Evolutionary conservation across 2,797 vertebrate species (phyloP).

Genomic region (Crenichthys baileyi): DNA sequence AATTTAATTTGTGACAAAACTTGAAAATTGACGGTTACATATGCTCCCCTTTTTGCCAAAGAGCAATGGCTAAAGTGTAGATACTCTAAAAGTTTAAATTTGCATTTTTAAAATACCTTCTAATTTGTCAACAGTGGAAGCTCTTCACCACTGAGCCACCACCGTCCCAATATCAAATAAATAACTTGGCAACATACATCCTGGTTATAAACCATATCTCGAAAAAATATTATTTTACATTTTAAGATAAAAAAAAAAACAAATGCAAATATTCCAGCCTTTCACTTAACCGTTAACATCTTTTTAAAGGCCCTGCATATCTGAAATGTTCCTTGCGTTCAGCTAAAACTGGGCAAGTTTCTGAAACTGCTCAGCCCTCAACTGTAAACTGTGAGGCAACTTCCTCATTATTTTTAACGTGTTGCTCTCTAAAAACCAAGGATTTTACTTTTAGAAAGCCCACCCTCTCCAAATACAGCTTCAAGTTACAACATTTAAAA

Average conservation of each 20-base stretch:
- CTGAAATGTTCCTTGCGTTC: background rate
- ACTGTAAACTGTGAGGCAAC: background rate
- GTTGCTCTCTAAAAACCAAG: background rate
- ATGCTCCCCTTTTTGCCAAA: background rate
- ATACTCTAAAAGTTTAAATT: background rate
- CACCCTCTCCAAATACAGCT: slow-evolving; percentile 1
- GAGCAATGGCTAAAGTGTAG: background rate
- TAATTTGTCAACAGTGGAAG: background rate
- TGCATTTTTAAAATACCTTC: background rate
- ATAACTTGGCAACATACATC: background rate
- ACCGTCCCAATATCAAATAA: background rate
- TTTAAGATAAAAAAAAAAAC: too few species aligned
- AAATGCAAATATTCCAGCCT: too few species aligned
- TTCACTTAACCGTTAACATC: too few species aligned
- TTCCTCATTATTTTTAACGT: slow-evolving; percentile 18
- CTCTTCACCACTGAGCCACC: background rate
- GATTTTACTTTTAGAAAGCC: background rate
- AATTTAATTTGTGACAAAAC: background rate
- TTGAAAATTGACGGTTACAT: background rate
- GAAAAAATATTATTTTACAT: too few species aligned
- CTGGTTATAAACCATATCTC: background rate
- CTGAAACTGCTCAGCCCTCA: slow-evolving; percentile 3
- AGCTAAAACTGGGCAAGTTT: background rate
- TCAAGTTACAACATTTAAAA: slow-evolving; percentile 12
- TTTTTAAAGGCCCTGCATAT: background rate